A percentile compares a stretch with the other conserved stretches of the same genome.
These are phyloP conservation scores for Drosophila sp. DNA, from an alignment of 1,140 invertebrate species.

Conservation along the genomic window DNA sequence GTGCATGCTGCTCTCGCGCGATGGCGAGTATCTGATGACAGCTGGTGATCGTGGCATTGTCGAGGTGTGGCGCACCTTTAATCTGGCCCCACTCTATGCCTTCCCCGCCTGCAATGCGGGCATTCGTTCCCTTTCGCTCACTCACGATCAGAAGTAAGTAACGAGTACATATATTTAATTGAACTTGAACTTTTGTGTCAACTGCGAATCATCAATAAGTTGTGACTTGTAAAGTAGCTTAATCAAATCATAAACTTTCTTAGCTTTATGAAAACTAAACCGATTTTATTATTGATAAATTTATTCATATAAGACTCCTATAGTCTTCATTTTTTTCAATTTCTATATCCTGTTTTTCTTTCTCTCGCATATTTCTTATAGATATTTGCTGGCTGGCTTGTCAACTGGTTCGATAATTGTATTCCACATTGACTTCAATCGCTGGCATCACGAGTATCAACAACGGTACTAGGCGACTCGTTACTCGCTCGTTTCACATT, in stretches of 20 bases:
- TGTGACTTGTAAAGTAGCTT: no score
- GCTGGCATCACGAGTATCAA: slow-evolving; percentile 99
- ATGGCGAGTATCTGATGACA: slow-evolving; percentile 99
- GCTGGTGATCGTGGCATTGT: slow-evolving; percentile 98
- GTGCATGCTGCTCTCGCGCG: slow-evolving; percentile 97
- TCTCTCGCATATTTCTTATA: slow-evolving; percentile 85
- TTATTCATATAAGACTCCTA: no score
- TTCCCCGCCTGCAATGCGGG: slow-evolving; percentile 98
- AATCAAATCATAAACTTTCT: no score
- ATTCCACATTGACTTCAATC: slow-evolving; percentile 99
- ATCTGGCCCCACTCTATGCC: slow-evolving; percentile 97
- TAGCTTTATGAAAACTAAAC: no score
- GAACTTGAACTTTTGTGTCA: background rate
- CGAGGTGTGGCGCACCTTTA: slow-evolving; percentile 99
- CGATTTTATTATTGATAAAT: no score
- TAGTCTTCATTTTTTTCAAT: background rate
- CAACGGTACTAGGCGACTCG: slow-evolving; percentile 90
- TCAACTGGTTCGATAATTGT: slow-evolving; percentile 98
- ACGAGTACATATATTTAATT: background rate
- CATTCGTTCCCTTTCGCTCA: slow-evolving; percentile 95
- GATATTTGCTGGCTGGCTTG: slow-evolving; percentile 97
- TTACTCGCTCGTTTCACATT: slow-evolving; percentile 19
- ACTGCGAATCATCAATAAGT: no score
- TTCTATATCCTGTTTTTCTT: slow-evolving; percentile 1
- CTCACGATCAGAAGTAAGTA: slow-evolving; percentile 98